A percentile compares a stretch with the other conserved stretches of the same genome.
These are phyloP conservation scores for Apamea sordens DNA, from an alignment of 2,888 invertebrate genomes.

Conservation along the genomic window DNA sequence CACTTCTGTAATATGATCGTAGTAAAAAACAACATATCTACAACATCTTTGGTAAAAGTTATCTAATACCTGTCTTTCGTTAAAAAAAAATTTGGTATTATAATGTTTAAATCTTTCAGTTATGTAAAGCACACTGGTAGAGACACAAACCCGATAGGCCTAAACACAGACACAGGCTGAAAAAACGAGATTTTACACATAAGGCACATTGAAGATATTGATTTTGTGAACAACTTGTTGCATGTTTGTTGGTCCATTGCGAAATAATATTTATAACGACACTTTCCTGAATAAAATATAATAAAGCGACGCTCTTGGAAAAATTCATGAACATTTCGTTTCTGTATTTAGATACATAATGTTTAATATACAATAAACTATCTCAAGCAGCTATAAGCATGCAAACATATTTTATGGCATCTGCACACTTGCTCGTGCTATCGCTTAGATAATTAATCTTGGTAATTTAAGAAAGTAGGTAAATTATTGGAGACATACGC, in stretches of 20 bases:
- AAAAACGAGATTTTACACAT: conserved; percentile 15
- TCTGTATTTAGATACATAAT: conserved; percentile 50
- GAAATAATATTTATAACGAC: conserved; percentile 55
- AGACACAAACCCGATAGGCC: background rate
- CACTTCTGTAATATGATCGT: conserved; percentile 44
- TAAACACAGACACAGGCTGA: conserved; percentile 4
- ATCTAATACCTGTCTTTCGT: conserved; percentile 19
- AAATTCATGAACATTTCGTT: conserved; percentile 34
- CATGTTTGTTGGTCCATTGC: conserved; percentile 78
- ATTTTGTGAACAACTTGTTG: conserved; percentile 83
- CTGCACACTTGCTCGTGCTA: conserved; percentile 47
- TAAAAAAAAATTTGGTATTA: background rate
- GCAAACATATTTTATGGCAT: conserved; percentile 48
- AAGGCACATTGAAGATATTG: conserved; percentile 61
- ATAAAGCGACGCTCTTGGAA: conserved; percentile 10
- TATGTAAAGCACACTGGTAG: conserved; percentile 5
- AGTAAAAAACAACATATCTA: conserved; percentile 35
- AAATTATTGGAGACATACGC: conserved; percentile 58
- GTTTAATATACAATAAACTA: conserved; percentile 46
- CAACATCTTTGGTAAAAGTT: conserved; percentile 35
- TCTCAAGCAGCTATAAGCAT: conserved; percentile 36
- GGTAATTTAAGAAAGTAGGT: conserved; percentile 49
- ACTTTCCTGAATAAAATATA: conserved; percentile 28
- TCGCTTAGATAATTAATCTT: conserved; percentile 62
- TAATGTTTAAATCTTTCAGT: background rate